Evolutionary conservation across 2,888 invertebrate genomes (phyloP).

Genomic region (Pristionchus mayeri): DNA sequence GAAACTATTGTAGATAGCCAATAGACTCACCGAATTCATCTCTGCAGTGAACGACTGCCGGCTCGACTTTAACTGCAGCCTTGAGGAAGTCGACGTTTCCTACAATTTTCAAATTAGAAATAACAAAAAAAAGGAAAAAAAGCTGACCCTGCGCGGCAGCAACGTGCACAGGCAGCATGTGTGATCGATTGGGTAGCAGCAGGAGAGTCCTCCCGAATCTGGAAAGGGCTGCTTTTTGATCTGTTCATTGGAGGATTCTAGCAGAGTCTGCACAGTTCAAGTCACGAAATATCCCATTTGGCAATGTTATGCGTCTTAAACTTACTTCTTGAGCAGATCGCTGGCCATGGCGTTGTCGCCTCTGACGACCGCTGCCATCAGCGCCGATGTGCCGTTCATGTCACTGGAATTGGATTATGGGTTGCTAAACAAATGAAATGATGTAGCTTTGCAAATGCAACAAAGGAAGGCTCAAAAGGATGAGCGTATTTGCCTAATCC

Average conservation of each 20-base stretch:
- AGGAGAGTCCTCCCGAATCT: slow-evolving; percentile 69
- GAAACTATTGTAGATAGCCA: neutral
- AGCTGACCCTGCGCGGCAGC: slow-evolving; percentile 71
- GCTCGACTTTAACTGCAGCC: slow-evolving; percentile 70
- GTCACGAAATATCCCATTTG: neutral
- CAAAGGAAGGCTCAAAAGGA: too few relatives aligned
- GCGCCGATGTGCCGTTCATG: slow-evolving; percentile 67
- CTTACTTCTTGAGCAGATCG: slow-evolving; percentile 60
- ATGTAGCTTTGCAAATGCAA: too few relatives aligned
- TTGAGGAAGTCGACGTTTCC: slow-evolving; percentile 73
- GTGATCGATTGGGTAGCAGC: slow-evolving; percentile 65
- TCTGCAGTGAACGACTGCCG: slow-evolving; percentile 65
- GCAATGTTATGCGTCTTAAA: neutral
- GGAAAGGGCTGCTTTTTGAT: neutral
- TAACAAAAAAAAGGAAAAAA: neutral
- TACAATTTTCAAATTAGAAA: slow-evolving; percentile 44
- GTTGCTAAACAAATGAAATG: too few relatives aligned
- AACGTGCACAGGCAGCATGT: slow-evolving; percentile 73
- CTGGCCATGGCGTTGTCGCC: slow-evolving; percentile 68
- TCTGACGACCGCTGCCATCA: slow-evolving; percentile 69
- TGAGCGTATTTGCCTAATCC: too few relatives aligned
- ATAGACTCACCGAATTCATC: slow-evolving; percentile 67
- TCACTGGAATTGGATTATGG: too few relatives aligned
- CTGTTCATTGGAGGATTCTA: neutral
- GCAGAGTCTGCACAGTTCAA: neutral